These are phyloP conservation scores for Ophioninae sp. DNA, from an alignment of 2,888 invertebrate genomes.

Conservation along the genomic window DNA sequence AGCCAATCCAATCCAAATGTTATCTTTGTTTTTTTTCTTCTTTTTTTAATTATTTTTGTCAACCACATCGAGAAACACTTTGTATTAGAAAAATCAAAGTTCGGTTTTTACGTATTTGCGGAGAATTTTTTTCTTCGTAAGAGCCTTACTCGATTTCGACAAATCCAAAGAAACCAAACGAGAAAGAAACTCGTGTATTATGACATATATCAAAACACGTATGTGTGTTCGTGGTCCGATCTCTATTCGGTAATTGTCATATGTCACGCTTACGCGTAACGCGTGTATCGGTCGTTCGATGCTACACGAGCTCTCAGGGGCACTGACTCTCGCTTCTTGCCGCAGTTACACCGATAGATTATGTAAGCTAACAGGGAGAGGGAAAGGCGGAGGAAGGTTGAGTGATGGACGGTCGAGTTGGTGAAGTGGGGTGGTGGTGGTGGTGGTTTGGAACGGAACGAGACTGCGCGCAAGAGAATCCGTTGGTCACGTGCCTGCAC, in stretches of 20 bases:
- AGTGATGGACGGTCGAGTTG: constrained; percentile 4
- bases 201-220: neutral
- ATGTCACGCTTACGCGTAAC: constrained; percentile 30
- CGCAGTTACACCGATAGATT: constrained; percentile 50
- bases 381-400: constrained; percentile 5
- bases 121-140: too few relatives aligned
- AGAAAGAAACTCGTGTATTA: neutral
- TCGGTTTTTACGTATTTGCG: too few relatives aligned
- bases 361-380: constrained; percentile 40
- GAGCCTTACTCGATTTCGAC: too few relatives aligned
- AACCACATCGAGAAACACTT: too few relatives aligned
- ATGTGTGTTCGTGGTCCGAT: constrained; percentile 23
- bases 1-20: too few relatives aligned
- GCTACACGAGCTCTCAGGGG: constrained; percentile 54
- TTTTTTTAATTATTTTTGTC: too few relatives aligned
- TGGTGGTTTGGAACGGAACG: neutral
- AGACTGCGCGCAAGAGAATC: constrained; percentile 36
- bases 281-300: constrained; percentile 24
- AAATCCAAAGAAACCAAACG: neutral
- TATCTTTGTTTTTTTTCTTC: too few relatives aligned
- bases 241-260: constrained; percentile 36
- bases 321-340: constrained; percentile 55
- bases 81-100: too few relatives aligned
- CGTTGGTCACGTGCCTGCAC: constrained; percentile 54
- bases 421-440: neutral